Percentiles rank a stretch among this genome's conserved stretches.
phyloP scores from a whole-genome alignment of 2,113 vertebrate species.

The Heloderma charlesbogerti region DNA sequence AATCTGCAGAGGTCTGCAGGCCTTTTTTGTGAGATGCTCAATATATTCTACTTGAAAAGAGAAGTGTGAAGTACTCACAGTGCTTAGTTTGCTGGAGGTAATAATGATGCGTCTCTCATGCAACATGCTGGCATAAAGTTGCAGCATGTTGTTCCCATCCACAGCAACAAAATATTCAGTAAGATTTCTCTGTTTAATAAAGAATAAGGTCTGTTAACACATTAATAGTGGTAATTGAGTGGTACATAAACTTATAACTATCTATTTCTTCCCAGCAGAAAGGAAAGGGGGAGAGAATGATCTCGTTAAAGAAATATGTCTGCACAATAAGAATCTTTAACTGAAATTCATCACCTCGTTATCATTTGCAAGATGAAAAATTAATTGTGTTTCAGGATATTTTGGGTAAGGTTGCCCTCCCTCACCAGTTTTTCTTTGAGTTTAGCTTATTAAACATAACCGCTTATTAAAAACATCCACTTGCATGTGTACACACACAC shows the following conservation, averaged over 20 bases:
- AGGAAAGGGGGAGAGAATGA: neutral
- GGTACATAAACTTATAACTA: conserved; percentile 4
- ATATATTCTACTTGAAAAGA: conserved; percentile 61
- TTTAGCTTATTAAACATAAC: neutral
- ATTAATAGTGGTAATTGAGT: conserved; percentile 28
- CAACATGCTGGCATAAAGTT: conserved; percentile 95
- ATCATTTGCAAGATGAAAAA: conserved; percentile 24
- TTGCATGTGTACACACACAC: neutral
- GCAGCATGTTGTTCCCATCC: conserved; percentile 97
- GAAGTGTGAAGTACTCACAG: conserved; percentile 89
- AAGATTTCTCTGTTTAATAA: conserved; percentile 90
- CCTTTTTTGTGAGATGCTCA: conserved; percentile 69
- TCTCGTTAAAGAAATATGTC: neutral
- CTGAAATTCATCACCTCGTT: neutral
- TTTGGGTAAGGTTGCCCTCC: neutral
- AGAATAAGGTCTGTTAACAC: conserved; percentile 59
- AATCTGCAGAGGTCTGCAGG: conserved; percentile 62
- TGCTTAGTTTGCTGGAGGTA: conserved; percentile 98
- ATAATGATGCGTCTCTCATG: conserved; percentile 95
- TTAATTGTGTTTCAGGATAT: neutral
- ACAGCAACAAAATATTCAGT: conserved; percentile 99
- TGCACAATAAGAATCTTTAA: conserved; percentile 32
- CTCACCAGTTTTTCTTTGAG: neutral
- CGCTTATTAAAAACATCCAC: neutral
- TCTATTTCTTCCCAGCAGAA: conserved; percentile 22